A percentile compares a stretch with the other conserved stretches of the same genome.
Evolutionary conservation across 1,140 invertebrate species (phyloP).

Genomic region (Drosophila sproati): DNA sequence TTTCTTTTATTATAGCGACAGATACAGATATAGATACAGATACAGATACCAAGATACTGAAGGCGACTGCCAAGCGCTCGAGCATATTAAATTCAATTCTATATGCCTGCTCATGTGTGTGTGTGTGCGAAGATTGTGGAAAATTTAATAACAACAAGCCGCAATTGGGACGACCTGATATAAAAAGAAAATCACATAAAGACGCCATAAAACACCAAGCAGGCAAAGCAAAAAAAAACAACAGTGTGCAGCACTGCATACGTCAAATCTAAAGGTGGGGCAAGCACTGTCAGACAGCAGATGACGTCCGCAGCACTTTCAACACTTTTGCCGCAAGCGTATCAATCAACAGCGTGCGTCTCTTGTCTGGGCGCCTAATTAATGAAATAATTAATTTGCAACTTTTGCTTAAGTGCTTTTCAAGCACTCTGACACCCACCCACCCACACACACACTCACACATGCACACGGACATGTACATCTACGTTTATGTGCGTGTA

Average conservation of each 20-base stretch:
- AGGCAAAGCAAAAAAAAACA: not conserved
- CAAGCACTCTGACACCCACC: constrained; percentile 45
- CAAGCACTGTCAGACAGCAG: constrained; percentile 10
- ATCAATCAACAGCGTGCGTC: constrained; percentile 56
- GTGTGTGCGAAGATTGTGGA: constrained; percentile 18
- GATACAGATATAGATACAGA: constrained; percentile 27
- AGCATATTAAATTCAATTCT: constrained; percentile 61
- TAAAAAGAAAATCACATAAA: constrained; percentile 61
- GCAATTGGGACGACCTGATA: constrained; percentile 47
- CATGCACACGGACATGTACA: not conserved
- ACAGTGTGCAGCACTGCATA: constrained; percentile 3
- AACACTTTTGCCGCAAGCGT: constrained; percentile 45
- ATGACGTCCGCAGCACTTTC: constrained; percentile 28
- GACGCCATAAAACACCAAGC: constrained; percentile 62
- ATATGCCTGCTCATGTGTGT: not conserved
- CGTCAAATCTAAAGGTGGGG: constrained; percentile 2
- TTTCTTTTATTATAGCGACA: constrained; percentile 80
- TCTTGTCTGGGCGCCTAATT: constrained; percentile 50
- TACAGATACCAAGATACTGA: constrained; percentile 39
- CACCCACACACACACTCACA: constrained; percentile 24
- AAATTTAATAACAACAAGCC: constrained; percentile 75
- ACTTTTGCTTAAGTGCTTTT: constrained; percentile 64
- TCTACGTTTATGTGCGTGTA: not conserved
- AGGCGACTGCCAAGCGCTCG: constrained; percentile 57
- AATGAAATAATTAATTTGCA: constrained; percentile 71